These are phyloP conservation scores for Staurois parvus DNA, from an alignment of 2,797 vertebrate species.

Conservation along the genomic window DNA sequence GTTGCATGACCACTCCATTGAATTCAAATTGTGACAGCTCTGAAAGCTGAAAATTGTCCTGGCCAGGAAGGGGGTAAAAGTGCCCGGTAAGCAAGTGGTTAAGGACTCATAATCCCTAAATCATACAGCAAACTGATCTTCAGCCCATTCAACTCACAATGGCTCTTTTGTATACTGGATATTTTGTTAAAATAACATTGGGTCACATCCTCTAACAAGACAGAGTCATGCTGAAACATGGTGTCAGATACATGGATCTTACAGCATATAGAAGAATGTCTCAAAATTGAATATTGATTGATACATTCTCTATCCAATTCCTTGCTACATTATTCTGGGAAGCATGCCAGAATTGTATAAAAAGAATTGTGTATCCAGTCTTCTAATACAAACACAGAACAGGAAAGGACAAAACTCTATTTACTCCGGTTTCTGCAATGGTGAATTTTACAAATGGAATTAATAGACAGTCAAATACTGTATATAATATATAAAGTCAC, in stretches of 20 bases:
- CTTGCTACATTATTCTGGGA: conserved; percentile 24
- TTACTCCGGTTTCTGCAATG: background rate
- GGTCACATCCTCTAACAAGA: background rate
- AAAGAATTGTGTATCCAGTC: conserved; percentile 2
- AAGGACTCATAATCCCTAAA: too few species aligned
- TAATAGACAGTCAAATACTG: background rate
- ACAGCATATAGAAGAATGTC: conserved; percentile 7
- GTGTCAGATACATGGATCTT: conserved; percentile 8
- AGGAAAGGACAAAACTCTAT: background rate
- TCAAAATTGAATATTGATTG: conserved; percentile 29
- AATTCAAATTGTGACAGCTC: too few species aligned
- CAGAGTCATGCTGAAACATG: background rate
- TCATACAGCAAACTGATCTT: too few species aligned
- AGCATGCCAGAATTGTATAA: background rate
- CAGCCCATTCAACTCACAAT: too few species aligned
- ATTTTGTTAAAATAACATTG: background rate
- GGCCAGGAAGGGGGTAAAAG: too few species aligned
- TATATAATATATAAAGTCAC: background rate
- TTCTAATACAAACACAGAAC: background rate
- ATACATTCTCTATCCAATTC: conserved; percentile 5
- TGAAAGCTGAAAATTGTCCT: too few species aligned
- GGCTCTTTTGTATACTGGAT: too few species aligned
- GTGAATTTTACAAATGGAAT: background rate
- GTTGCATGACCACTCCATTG: too few species aligned
- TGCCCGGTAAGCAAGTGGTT: too few species aligned